Conservation (phyloP, 2,888 invertebrate genomes). For the Andrena bucephala region DNA sequence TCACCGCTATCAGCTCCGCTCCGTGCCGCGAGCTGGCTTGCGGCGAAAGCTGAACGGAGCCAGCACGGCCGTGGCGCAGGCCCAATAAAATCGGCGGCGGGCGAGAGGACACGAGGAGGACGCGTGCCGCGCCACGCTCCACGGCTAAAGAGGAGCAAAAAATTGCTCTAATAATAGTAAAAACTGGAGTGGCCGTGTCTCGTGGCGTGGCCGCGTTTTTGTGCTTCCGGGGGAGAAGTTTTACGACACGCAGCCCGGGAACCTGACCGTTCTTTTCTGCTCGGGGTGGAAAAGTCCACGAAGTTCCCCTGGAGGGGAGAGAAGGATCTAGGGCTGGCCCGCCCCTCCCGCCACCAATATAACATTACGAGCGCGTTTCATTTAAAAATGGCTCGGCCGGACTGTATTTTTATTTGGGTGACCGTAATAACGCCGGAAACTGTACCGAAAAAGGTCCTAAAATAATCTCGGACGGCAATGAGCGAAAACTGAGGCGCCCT, state of each 20-base stretch:
- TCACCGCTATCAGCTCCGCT: conserved; percentile 5
- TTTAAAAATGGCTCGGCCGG: conserved; percentile 77
- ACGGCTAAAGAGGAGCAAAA: conserved; percentile 68
- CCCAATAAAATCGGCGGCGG: conserved; percentile 75
- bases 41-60: conserved; percentile 15
- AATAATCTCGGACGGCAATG: conserved; percentile 54
- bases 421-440: conserved; percentile 83
- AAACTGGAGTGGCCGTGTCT: conserved; percentile 77
- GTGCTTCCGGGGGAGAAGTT: conserved; percentile 57
- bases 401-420: conserved; percentile 80
- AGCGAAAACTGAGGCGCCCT: conserved; percentile 7
- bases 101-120: conserved; percentile 54
- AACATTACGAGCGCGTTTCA: conserved; percentile 76
- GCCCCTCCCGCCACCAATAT: conserved; percentile 69
- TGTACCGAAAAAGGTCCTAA: conserved; percentile 78
- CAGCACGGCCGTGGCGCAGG: conserved; percentile 48
- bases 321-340: not conserved
- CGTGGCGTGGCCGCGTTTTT: conserved; percentile 51
- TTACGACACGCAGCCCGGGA: conserved; percentile 28
- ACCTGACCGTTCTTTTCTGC: conserved; percentile 11
- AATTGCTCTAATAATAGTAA: conserved; percentile 84
- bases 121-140: conserved; percentile 72
- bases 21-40: not conserved
- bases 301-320: not conserved
- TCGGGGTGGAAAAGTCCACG: not conserved